Conservation (phyloP, 1,140 invertebrate species). For the Wasmannia auropunctata region DNA sequence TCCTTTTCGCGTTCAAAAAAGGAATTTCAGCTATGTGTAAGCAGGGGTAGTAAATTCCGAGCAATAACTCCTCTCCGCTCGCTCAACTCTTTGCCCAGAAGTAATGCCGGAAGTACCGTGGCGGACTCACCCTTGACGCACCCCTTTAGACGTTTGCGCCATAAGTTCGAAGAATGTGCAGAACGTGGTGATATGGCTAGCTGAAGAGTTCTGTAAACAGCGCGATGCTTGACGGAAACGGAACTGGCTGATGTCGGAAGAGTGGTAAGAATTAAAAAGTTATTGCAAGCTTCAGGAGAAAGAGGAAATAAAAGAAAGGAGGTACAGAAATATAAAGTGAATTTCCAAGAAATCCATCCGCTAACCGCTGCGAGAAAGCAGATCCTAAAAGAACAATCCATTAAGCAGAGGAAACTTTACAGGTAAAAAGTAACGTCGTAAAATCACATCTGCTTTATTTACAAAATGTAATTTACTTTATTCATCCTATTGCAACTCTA, state of each 20-base stretch:
- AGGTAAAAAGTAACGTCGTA: not conserved
- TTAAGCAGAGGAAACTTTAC: constrained; percentile 1
- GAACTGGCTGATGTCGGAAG: constrained; percentile 62
- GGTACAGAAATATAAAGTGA: constrained; percentile 39
- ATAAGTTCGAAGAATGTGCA: constrained; percentile 67
- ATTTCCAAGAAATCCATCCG: not conserved
- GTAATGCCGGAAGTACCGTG: constrained; percentile 4
- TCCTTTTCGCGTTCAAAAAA: constrained; percentile 11
- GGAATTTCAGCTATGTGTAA: constrained; percentile 10
- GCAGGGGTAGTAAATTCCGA: constrained; percentile 9
- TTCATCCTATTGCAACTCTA: constrained; percentile 66
- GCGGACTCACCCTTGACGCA: not conserved
- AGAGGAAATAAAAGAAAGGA: constrained; percentile 54
- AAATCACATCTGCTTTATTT: constrained; percentile 14
- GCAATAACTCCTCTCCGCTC: constrained; percentile 35
- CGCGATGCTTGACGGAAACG: constrained; percentile 68
- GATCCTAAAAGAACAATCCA: not conserved
- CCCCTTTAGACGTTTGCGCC: constrained; percentile 59
- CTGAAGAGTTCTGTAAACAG: constrained; percentile 77
- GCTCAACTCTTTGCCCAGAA: constrained; percentile 24
- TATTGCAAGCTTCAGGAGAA: constrained; percentile 63
- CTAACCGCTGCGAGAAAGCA: not conserved
- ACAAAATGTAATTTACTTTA: constrained; percentile 56
- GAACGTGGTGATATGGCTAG: constrained; percentile 40
- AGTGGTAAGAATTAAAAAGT: constrained; percentile 67